phyloP scores from a whole-genome alignment of 92 coral and sea anemone genomes.

The Zoanthus sansibaricus region DNA sequence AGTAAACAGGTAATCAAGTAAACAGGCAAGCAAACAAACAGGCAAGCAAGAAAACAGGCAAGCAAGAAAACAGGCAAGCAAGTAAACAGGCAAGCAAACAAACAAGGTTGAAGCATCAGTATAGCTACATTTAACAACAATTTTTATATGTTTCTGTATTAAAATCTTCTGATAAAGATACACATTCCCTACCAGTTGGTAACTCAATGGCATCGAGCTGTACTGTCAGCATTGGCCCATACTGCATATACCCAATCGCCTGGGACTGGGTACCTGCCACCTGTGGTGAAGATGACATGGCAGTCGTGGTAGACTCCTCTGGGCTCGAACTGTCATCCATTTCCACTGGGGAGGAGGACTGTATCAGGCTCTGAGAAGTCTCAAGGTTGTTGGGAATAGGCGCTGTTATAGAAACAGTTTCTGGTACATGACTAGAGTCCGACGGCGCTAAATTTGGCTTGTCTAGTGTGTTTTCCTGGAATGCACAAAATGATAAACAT shows the following conservation, averaged over 20 bases:
- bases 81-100: no score
- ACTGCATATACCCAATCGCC: slow-evolving; percentile 15
- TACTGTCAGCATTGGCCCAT: slow-evolving; percentile 3
- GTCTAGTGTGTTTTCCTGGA: slow-evolving; percentile 27
- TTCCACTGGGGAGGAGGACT: slow-evolving; percentile 18
- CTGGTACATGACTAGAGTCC: neutral
- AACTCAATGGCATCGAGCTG: slow-evolving; percentile 10
- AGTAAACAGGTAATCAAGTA: no score
- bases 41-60: no score
- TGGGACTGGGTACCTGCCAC: slow-evolving; percentile 9
- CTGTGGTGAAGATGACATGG: slow-evolving; percentile 14
- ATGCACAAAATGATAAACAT: neutral
- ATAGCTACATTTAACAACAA: neutral
- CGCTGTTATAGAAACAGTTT: neutral
- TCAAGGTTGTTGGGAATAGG: slow-evolving; percentile 12
- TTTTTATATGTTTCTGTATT: neutral
- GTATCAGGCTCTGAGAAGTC: slow-evolving; percentile 19
- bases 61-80: neutral
- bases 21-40: no score
- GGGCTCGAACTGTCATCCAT: slow-evolving; percentile 20
- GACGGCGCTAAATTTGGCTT: neutral
- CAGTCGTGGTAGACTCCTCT: neutral
- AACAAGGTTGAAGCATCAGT: neutral
- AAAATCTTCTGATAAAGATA: neutral
- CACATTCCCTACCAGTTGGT: slow-evolving; percentile 15